Base-by-base conservation (phyloP, 2,888 invertebrate species). In the Smittia aterrima region DNA sequence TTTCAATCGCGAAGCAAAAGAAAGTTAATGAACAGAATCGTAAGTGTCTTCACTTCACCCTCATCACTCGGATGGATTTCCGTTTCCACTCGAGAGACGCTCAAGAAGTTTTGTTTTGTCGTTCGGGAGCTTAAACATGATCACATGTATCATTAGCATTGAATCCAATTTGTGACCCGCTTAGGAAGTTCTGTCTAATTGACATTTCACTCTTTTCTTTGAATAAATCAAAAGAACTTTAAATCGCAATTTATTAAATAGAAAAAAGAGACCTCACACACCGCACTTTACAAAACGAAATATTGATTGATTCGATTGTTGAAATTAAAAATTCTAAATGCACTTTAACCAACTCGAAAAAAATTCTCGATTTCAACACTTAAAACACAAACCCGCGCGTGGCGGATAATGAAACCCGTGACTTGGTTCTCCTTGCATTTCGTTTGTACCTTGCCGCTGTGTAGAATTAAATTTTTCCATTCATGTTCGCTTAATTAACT, bases 131-230 rank as follows among this genome's bases (percentile, higher is more conserved):
- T 32, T 32, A 9, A 32, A 41, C 20, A 68, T 41, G 40, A 71
- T 53, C 70, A 71, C 53, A 53, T 71, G 70, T 71, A 71, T 53
- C 70, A 54, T 71, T 54, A 71, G 24, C 54, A 54, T 71, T 71
- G 54, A 53, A 22, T 25, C 47, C 54, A 71, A 71, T 71, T 71
- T 71, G 70, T 71, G 70, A 71, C 22, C 58, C 58, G 58, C 58
- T 38, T 25, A 68, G 11, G 47, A 47, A 47, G 16, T n/a, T 47
- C 47, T 47, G 7, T 4, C 18, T 47, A 6, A 47, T 47, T 47
- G n/a, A n/a, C 4, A 38, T 38, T 47, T 11, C 7, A 47, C 11
- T n/a, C 16, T 47, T 47, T 3, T 3, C 47, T 6, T 47, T n/a
- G 11, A 6, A n/a, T 47, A 47, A 47, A 6, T 47, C 11, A n/a